phyloP scores from a whole-genome alignment of 2,797 vertebrate genomes.

The Pseudochirops cupreus region DNA sequence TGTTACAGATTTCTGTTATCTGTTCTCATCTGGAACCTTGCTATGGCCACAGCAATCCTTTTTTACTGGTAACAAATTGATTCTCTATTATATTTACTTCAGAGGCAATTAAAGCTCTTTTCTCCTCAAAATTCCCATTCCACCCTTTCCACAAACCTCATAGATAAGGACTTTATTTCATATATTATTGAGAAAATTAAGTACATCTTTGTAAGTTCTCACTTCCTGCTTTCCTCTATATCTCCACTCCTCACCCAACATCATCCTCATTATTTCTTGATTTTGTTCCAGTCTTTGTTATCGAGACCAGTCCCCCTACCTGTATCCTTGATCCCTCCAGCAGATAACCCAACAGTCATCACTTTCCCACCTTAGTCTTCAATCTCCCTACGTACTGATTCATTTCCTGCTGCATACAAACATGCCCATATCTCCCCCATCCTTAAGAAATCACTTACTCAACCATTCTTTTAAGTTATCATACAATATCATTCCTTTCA shows the following conservation, averaged over 20 bases:
- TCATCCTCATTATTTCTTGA: background rate
- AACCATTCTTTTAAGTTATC: background rate
- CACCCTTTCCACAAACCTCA: background rate
- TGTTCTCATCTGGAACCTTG: background rate
- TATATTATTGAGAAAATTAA: background rate
- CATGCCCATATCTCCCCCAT: background rate
- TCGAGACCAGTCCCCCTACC: background rate
- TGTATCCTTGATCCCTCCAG: background rate
- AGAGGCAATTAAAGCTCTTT: background rate
- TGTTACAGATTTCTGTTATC: background rate
- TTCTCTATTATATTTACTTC: background rate
- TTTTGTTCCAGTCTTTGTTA: background rate
- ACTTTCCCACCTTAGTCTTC: background rate
- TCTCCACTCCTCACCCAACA: background rate
- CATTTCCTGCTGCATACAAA: background rate
- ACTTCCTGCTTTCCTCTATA: background rate
- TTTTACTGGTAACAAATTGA: background rate
- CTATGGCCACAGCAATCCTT: background rate
- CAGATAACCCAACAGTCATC: background rate
- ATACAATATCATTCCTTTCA: background rate
- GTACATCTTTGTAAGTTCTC: background rate
- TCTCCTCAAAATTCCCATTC: background rate
- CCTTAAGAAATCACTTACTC: background rate
- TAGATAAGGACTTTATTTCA: background rate
- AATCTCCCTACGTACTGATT: too few relatives aligned